Evolutionary conservation across 92 coral and sea anemone genomes (phyloP), one percentile per base, ranked within the genome.

Genomic region (Pocillopora meandrina): DNA sequence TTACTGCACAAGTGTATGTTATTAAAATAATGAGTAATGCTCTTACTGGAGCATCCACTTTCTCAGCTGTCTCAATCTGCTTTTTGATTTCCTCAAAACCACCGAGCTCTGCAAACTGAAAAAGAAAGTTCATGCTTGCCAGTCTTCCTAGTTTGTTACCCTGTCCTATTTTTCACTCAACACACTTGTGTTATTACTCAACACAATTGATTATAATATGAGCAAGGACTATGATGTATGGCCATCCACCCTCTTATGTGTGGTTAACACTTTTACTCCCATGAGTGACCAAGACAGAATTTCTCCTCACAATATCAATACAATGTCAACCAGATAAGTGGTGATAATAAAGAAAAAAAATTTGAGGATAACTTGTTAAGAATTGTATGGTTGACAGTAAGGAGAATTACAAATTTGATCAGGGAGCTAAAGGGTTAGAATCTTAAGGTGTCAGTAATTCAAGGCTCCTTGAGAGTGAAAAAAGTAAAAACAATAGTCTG

Each of bases 21-120:
- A 17, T 8, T 9, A 0, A 74, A 49, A 10, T 6, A 10, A 5
- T 31, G 6, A 4, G 10, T 18, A 13, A 17, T 13, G 52, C 33
- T 81, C 95, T 81, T 81, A 93, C 97, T 1, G 97, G 97, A 20
- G 97, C 97, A 71, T 93, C 93, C 42, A 93, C 95, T 83, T 85
- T 93, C 34, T 89, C 90, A n/a, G 92, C 92, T 26, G 90, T 83
- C 70, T 93, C 97, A 75, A 93, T 89, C 35, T 92, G 87, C 58
- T 87, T 91, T 66, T 91, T 85, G 56, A 93, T 91, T 72, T 92
- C 95, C 61, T 93, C 89, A 87, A 93, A 93, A 10, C 97, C 97
- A 16, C 87, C 92, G 70, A 87, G 90, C 76, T 93, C 97, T 77
- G 97, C 97, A 93, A 93, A 93, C 97, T 92, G 76, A 11, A 66